Evolutionary conservation across 2,888 invertebrate species (phyloP), one percentile per base, ranked within the genome.

Genomic region (Sarcophaga rosellei): DNA sequence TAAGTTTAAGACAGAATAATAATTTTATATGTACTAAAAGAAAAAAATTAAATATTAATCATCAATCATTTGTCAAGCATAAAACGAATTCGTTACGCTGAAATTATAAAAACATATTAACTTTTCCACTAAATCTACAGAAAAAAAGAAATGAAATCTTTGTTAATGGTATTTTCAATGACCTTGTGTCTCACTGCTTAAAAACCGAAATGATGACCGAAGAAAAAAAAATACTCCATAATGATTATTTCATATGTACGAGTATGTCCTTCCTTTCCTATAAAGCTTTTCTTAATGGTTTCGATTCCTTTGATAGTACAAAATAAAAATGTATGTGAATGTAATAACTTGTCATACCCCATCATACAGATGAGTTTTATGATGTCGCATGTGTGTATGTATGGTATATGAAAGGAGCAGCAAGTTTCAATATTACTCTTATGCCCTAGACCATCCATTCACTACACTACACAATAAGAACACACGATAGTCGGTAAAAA

Each of bases 21-120:
- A 15, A 15, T 53, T 53, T 15, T 53, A 17, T 53, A n/a, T n/a
- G n/a, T n/a, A 53, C 5, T 4, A 1, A 53, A 12, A 35, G n/a
- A 25, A 25, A 66, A 4, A n/a, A 72, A 45, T n/a, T 25, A 76
- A 78, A 87, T 79, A 77, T 63, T 63, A 59, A 84, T 81, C 87
- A 91, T 92, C 90, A 90, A 91, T 91, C 91, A 91, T 90, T 89
- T 90, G 89, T 89, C 90, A 89, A 89, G 89, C 89, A 90, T 90
- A 90, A 91, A 91, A 62, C 63, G 69, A 90, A 90, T 92, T 91
- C 90, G 91, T 89, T 88, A 91, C 90, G 89, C 90, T 89, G 83
- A 90, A 88, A 88, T 86, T 90, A 90, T 89, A 89, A 89, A 83
- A 89, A 89, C 88, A 88, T 88, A 86, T 88, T 88, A 86, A 87